Base-by-base conservation (phyloP, 1,140 invertebrate species). In the Microplitis demolitor region DNA sequence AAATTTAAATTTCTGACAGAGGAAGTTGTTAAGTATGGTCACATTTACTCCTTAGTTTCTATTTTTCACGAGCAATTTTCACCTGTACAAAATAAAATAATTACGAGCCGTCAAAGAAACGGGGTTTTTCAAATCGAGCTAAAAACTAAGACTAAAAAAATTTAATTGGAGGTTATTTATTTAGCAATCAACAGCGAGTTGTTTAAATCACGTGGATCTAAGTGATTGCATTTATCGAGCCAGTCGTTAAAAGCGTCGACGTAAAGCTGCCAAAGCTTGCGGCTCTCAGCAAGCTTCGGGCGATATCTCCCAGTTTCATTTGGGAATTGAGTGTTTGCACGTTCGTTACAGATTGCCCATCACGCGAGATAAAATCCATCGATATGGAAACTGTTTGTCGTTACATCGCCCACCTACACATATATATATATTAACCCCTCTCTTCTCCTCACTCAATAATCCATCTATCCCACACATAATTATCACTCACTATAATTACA, bases 321-420 rank as follows among this genome's bases (percentile, higher is more conserved):
- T 66, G 62, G 54, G 53, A 66, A 72, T 66, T 60, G 70, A 72
- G 70, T 72, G 63, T 66, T 72, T 72, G 70, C 70, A 60, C 69
- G 63, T 72, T 72, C 70, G 70, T 72, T 72, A 72, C 63, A 53
- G 70, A 72, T 72, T 72, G 70, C 62, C 70, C 56, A 72, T 72
- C 63, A 33, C 33, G 39, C 62, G 69, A 61, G 69, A 72, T 72
- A 72, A 72, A 72, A 72, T 51, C 24, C 16, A 35, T 63, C 45
- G 69, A 63, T 70, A 61, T 62, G 69, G 69, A 70, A 61, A 39
- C 37, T 11, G 63, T 9, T 11, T 33, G 24, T 70, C 24, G 60
- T 50, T 16, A 71, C 60, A 39, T 34, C 51, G 2, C 56, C 24
- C 56, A 58, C 24, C 16, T 31, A 16, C 4, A n/a, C 51, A n/a